Evolutionary conservation across 2,888 invertebrate genomes (phyloP).

Genomic region (Drosophila ezoana): DNA sequence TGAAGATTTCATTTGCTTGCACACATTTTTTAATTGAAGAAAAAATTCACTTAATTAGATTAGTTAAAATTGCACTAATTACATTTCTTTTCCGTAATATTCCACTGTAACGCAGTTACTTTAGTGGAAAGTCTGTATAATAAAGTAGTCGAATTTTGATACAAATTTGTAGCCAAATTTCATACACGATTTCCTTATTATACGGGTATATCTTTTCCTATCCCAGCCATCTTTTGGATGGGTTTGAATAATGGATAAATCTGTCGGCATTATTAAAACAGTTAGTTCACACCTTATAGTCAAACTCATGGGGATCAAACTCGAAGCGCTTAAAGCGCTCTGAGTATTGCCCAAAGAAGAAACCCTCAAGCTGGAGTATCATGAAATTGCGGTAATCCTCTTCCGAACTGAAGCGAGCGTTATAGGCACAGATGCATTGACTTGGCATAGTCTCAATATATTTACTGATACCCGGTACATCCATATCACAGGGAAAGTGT

Average conservation of each 20-base stretch:
- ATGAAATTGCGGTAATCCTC: slow-evolving; percentile 36
- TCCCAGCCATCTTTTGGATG: too few relatives aligned
- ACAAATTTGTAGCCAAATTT: too few relatives aligned
- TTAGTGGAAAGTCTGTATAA: too few relatives aligned
- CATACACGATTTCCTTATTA: too few relatives aligned
- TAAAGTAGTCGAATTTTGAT: too few relatives aligned
- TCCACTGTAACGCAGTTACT: too few relatives aligned
- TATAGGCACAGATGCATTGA: slow-evolving; percentile 44
- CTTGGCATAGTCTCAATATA: slow-evolving; percentile 30
- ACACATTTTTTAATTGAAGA: slow-evolving; percentile 4
- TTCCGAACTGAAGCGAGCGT: slow-evolving; percentile 21
- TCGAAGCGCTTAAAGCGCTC: slow-evolving; percentile 53
- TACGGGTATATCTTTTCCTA: too few relatives aligned
- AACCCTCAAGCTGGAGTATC: slow-evolving; percentile 42
- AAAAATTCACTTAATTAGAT: too few relatives aligned
- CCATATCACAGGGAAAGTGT: slow-evolving; percentile 51
- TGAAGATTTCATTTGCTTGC: not conserved
- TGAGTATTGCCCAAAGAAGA: slow-evolving; percentile 47
- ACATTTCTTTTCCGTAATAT: too few relatives aligned
- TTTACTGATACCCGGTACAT: not conserved
- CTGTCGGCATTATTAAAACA: too few relatives aligned
- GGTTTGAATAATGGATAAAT: too few relatives aligned
- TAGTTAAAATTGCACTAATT: too few relatives aligned
- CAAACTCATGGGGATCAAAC: slow-evolving; percentile 88
- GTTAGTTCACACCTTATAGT: slow-evolving; percentile 87